Evolutionary conservation across 53 echinoderm and acorn worm genomes (phyloP).

Genomic region (Pentamera pediparva): DNA sequence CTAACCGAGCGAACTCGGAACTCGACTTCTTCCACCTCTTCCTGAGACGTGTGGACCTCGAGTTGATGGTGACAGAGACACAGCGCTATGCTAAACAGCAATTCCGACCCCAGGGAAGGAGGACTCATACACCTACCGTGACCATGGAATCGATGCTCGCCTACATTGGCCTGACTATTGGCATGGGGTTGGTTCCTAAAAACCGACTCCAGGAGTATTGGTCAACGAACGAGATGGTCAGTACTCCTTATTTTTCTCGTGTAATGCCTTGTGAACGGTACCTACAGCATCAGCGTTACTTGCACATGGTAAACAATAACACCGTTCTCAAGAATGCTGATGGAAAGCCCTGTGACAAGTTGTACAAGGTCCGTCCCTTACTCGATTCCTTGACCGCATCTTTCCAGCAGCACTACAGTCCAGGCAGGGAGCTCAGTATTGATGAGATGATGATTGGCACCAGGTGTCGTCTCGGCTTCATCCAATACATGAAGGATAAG

Average conservation of each 20-base stretch:
- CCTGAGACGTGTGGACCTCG: no score
- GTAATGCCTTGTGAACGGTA: slow-evolving; percentile 16
- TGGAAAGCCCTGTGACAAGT: slow-evolving; percentile 24
- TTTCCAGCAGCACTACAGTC: slow-evolving; percentile 5
- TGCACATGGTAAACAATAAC: neutral
- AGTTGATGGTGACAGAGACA: no score
- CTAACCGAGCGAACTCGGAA: no score
- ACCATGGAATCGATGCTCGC: neutral
- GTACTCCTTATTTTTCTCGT: neutral
- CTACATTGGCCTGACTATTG: neutral
- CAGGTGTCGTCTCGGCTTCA: slow-evolving; percentile 3
- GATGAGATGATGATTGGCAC: slow-evolving; percentile 31
- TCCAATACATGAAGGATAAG: slow-evolving; percentile 21
- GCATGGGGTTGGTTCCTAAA: slow-evolving; percentile 10
- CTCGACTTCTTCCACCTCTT: no score
- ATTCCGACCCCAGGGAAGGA: no score
- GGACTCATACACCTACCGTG: no score
- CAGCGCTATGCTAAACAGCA: no score
- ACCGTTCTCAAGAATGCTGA: neutral
- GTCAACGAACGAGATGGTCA: neutral
- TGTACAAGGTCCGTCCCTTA: slow-evolving; percentile 26
- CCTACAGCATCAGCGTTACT: neutral
- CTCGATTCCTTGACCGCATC: slow-evolving; percentile 22
- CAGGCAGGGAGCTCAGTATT: neutral
- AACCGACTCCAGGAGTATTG: neutral